Percentiles rank a stretch among this genome's conserved stretches.
phyloP scores from a whole-genome alignment of 2,797 vertebrate species.

The Centropyge bicolor region DNA sequence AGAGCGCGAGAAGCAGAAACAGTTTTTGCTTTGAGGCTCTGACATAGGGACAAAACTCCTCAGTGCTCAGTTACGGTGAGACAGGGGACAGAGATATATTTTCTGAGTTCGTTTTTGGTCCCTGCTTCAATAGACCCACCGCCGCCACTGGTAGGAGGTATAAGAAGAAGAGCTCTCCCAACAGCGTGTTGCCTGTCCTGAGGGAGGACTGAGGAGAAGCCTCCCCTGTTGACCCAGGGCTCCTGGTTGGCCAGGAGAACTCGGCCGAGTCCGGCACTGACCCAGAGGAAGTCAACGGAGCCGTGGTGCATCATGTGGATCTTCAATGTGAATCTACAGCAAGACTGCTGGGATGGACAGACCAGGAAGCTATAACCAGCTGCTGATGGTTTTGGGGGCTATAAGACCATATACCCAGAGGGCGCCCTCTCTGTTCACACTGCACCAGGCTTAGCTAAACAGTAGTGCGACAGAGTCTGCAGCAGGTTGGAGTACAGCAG shows the following conservation, averaged over 20 bases:
- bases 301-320: conserved; percentile 58
- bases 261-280: conserved; percentile 55
- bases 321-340: conserved; percentile 55
- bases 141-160: conserved; percentile 64
- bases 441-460: conserved; percentile 48
- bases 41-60: conserved; percentile 71
- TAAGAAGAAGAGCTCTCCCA: conserved; percentile 72
- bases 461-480: conserved; percentile 54
- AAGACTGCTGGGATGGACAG: conserved; percentile 45
- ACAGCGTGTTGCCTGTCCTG: conserved; percentile 69
- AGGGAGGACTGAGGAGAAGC: conserved; percentile 64
- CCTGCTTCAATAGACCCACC: conserved; percentile 71
- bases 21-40: conserved; percentile 83
- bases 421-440: conserved; percentile 60
- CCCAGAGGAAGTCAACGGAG: conserved; percentile 56
- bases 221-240: conserved; percentile 62
- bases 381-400: conserved; percentile 48
- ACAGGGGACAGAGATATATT: conserved; percentile 79
- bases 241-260: conserved; percentile 66
- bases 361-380: conserved; percentile 50
- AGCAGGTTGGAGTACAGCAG: conserved; percentile 49
- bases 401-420: conserved; percentile 54
- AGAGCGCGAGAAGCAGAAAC: conserved; percentile 82
- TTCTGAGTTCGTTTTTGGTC: conserved; percentile 82
- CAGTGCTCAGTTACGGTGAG: conserved; percentile 66